Conservation (phyloP, 2,888 invertebrate genomes). For the Opisthograptis luteolata region DNA sequence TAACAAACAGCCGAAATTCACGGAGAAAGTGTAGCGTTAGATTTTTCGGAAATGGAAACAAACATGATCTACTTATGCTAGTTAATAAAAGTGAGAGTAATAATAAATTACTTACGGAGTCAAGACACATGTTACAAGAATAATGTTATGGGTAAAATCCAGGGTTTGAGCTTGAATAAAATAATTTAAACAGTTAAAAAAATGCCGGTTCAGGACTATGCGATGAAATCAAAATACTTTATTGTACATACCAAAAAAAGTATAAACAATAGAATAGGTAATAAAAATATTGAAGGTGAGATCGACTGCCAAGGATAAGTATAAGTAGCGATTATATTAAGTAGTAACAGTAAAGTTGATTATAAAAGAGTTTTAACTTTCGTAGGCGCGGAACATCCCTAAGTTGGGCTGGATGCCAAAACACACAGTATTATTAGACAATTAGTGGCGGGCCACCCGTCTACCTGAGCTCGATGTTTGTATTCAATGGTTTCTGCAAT, state of each 20-base stretch:
- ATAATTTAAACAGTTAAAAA: slow-evolving; percentile 32
- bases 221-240: too few species aligned
- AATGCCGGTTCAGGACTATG: slow-evolving; percentile 20
- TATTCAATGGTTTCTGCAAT: slow-evolving; percentile 27
- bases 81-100: slow-evolving; percentile 51
- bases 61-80: slow-evolving; percentile 45
- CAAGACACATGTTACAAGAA: slow-evolving; percentile 37
- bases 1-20: slow-evolving; percentile 35
- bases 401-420: slow-evolving; percentile 71
- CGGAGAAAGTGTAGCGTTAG: slow-evolving; percentile 29
- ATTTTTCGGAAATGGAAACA: slow-evolving; percentile 38
- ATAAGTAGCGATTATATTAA: too few species aligned
- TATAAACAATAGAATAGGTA: slow-evolving; percentile 21
- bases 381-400: slow-evolving; percentile 53
- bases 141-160: slow-evolving; percentile 41
- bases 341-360: slow-evolving; percentile 14
- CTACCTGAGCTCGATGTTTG: slow-evolving; percentile 60
- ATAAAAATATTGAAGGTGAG: slow-evolving; percentile 28
- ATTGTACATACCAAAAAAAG: too few species aligned
- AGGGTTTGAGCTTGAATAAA: slow-evolving; percentile 33
- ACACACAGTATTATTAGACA: slow-evolving; percentile 75
- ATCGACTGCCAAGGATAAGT: slow-evolving; percentile 17
- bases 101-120: slow-evolving; percentile 49
- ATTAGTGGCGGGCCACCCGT: slow-evolving; percentile 62
- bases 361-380: slow-evolving; percentile 43